phyloP scores from a whole-genome alignment of 2,888 invertebrate genomes.

The Odontomyia ornata region DNA sequence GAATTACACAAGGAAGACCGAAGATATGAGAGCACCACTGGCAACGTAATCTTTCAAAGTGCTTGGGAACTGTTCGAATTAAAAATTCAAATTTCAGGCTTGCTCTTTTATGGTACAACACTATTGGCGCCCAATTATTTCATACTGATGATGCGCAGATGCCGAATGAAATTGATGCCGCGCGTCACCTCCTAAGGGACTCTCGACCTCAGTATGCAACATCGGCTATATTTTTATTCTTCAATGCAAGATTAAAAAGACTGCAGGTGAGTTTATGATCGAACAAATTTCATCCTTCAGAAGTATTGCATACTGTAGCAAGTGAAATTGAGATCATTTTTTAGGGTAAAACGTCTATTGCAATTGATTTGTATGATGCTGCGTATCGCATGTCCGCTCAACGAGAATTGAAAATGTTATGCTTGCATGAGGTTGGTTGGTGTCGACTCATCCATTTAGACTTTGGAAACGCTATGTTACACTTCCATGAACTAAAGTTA shows the following conservation, averaged over 20 bases:
- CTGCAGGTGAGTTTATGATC: slow-evolving; percentile 66
- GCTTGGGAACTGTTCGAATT: too few species aligned
- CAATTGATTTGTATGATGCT: slow-evolving; percentile 68
- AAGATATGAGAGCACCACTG: slow-evolving; percentile 74
- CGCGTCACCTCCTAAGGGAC: slow-evolving; percentile 67
- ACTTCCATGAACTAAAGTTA: slow-evolving; percentile 67
- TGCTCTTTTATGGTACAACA: slow-evolving; percentile 74
- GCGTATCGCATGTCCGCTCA: slow-evolving; percentile 70
- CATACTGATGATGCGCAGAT: slow-evolving; percentile 69
- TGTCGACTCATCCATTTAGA: slow-evolving; percentile 71
- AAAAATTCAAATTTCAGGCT: slow-evolving; percentile 60
- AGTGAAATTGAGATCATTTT: slow-evolving; percentile 51
- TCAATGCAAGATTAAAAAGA: slow-evolving; percentile 70
- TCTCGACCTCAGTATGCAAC: slow-evolving; percentile 67
- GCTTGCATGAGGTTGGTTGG: slow-evolving; percentile 67
- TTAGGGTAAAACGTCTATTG: slow-evolving; percentile 69
- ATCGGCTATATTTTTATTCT: slow-evolving; percentile 74
- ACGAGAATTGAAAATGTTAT: slow-evolving; percentile 71
- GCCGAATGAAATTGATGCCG: slow-evolving; percentile 68
- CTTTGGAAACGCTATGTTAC: slow-evolving; percentile 66
- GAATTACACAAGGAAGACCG: slow-evolving; percentile 69
- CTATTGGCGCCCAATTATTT: slow-evolving; percentile 74
- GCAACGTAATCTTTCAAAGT: slow-evolving; percentile 66
- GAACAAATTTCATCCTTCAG: neutral
- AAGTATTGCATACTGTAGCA: neutral